phyloP scores from a whole-genome alignment of 2,888 invertebrate genomes.

The Ypsolopha sequella region DNA sequence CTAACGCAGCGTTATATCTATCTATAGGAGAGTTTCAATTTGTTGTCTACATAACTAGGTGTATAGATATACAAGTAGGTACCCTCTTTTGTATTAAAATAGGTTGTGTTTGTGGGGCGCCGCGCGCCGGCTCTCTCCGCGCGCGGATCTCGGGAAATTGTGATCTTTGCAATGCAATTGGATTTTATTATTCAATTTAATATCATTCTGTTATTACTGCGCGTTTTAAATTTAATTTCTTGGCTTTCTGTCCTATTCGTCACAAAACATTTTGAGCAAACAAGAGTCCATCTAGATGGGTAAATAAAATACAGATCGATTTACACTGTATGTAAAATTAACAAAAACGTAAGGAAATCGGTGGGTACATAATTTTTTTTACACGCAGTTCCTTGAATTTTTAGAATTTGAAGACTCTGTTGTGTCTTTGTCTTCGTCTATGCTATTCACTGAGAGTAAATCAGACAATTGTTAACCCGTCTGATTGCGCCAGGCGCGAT shows the following conservation, averaged over 20 bases:
- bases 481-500: too few species aligned
- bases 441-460: too few species aligned
- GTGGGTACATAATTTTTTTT: too few species aligned
- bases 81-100: slow-evolving; percentile 3
- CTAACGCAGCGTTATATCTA: slow-evolving; percentile 2
- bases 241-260: slow-evolving; percentile 6
- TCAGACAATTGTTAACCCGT: too few species aligned
- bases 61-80: not conserved
- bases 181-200: slow-evolving; percentile 35
- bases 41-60: not conserved
- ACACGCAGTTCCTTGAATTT: too few species aligned
- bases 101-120: not conserved
- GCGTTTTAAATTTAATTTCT: slow-evolving; percentile 65
- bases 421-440: too few species aligned
- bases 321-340: too few species aligned
- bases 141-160: slow-evolving; percentile 33
- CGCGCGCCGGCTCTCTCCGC: slow-evolving; percentile 10
- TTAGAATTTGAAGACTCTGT: too few species aligned
- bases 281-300: too few species aligned
- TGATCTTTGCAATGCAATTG: slow-evolving; percentile 63
- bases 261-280: too few species aligned
- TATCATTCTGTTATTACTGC: slow-evolving; percentile 49
- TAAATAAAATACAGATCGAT: too few species aligned
- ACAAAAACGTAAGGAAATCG: too few species aligned
- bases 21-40: not conserved